Conservation (phyloP, 1,140 invertebrate species). For the Neoseiulus cucumeris region DNA sequence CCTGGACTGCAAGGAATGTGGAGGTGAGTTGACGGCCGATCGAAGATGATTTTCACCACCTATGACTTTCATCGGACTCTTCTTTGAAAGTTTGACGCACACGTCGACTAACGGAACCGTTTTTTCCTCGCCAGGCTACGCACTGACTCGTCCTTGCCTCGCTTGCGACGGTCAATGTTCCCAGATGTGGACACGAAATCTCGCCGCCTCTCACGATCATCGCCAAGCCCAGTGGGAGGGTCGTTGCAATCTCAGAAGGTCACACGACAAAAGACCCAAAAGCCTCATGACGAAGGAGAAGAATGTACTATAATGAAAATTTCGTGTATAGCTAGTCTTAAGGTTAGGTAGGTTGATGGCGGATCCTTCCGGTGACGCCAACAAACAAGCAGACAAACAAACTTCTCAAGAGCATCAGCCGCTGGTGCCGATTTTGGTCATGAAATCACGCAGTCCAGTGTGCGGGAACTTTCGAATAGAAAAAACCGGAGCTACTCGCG, state of each 20-base stretch:
- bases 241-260: neutral
- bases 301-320: too few species aligned
- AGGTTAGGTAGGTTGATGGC: too few species aligned
- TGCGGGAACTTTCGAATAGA: too few species aligned
- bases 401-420: too few species aligned
- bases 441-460: too few species aligned
- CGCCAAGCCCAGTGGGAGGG: constrained; percentile 17
- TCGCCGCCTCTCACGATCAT: constrained; percentile 33
- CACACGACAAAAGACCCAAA: neutral
- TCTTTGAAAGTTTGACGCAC: neutral
- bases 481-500: too few species aligned
- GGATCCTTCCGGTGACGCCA: too few species aligned
- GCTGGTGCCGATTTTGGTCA: too few species aligned
- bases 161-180: constrained; percentile 51
- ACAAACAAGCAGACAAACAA: too few species aligned
- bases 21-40: constrained; percentile 21
- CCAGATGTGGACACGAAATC: constrained; percentile 50
- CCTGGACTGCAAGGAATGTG: constrained; percentile 56
- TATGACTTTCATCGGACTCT: neutral
- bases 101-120: neutral
- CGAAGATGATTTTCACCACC: neutral
- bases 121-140: constrained; percentile 35
- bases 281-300: neutral
- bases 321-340: too few species aligned
- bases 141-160: constrained; percentile 49